Percentiles rank a stretch among this genome's conserved stretches.
phyloP scores from a whole-genome alignment of 2,888 invertebrate species.

The Eristalis tenax region DNA sequence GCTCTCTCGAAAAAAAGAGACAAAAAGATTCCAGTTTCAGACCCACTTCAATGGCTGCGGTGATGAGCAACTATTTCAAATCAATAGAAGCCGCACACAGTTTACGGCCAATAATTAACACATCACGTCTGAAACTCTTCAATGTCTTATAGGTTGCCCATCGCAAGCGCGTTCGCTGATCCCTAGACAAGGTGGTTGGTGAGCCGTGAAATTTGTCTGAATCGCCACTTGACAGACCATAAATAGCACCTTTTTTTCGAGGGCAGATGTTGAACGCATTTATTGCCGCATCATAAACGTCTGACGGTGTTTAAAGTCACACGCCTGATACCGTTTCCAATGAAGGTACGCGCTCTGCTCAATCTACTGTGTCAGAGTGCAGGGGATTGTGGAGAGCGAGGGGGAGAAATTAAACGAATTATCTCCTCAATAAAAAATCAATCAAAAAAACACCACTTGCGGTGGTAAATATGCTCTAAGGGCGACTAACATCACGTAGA shows the following conservation, averaged over 20 bases:
- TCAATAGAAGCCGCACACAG: constrained; percentile 52
- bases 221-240: constrained; percentile 63
- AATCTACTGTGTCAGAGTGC: constrained; percentile 25
- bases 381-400: neutral
- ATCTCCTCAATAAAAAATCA: constrained; percentile 62
- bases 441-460: constrained; percentile 58
- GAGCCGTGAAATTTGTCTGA: constrained; percentile 65
- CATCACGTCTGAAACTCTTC: constrained; percentile 26
- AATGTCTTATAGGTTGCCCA: constrained; percentile 23
- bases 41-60: neutral
- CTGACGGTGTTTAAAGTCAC: constrained; percentile 52
- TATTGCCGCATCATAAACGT: constrained; percentile 55
- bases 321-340: constrained; percentile 42
- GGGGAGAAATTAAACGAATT: constrained; percentile 37
- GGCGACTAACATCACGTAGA: constrained; percentile 67
- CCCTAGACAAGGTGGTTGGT: constrained; percentile 54
- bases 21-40: neutral
- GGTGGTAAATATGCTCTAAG: constrained; percentile 51
- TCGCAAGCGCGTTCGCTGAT: constrained; percentile 29
- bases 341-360: constrained; percentile 17
- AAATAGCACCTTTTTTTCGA: constrained; percentile 60
- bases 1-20: neutral
- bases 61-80: constrained; percentile 21
- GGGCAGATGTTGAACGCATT: constrained; percentile 63
- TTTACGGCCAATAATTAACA: constrained; percentile 62